Evolutionary conservation across 2,888 invertebrate species (phyloP).

Genomic region (Erebia palarica): DNA sequence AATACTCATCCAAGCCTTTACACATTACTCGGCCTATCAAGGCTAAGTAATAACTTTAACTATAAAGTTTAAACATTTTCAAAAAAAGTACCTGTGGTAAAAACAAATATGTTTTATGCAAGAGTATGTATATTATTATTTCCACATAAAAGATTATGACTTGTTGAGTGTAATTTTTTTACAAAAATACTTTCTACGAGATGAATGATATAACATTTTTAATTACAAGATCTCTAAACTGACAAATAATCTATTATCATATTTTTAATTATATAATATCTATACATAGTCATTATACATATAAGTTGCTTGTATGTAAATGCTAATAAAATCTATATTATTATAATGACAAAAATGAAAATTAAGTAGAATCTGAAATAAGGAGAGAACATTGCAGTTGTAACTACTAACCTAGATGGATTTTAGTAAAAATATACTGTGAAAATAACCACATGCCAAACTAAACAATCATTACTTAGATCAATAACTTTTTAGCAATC

Average conservation of each 20-base stretch:
- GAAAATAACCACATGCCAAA: background rate
- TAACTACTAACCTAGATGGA: no score
- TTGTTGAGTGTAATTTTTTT: conserved; percentile 19
- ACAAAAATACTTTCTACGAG: conserved; percentile 29
- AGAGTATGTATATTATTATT: background rate
- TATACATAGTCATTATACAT: background rate
- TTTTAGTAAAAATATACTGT: background rate
- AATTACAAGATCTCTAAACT: conserved; percentile 13
- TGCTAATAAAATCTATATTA: background rate
- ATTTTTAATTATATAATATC: background rate
- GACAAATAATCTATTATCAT: background rate
- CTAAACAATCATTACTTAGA: no score
- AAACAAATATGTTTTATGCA: conserved; percentile 3
- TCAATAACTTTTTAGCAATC: no score
- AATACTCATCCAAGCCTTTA: no score
- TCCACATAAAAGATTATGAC: conserved; percentile 1
- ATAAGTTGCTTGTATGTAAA: background rate
- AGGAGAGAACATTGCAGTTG: background rate
- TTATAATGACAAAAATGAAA: conserved; percentile 4
- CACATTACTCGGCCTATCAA: no score
- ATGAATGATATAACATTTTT: background rate
- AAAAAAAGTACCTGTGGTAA: background rate
- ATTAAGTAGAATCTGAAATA: conserved; percentile 10
- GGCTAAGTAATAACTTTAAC: no score
- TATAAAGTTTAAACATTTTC: no score